Evolutionary conservation across 2,888 invertebrate species (phyloP).

Genomic region (Aleiodes leptofemur): DNA sequence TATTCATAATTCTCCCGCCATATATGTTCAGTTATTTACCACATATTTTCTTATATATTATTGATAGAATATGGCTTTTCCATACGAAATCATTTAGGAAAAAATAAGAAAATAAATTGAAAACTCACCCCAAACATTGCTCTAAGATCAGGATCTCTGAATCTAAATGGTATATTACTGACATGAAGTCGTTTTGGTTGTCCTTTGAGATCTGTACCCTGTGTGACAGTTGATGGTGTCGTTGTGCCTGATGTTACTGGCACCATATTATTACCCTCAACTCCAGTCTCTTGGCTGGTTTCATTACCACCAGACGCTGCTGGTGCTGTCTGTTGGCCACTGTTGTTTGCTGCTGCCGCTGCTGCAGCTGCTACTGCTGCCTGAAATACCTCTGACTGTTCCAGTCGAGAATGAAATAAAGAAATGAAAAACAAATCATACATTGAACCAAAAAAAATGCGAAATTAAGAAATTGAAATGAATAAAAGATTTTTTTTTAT

Average conservation of each 20-base stretch:
- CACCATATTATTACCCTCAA: conserved; percentile 77
- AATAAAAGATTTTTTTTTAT: too few relatives aligned
- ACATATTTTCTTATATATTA: too few relatives aligned
- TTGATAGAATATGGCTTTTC: too few relatives aligned
- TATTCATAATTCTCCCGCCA: too few relatives aligned
- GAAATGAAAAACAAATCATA: conserved; percentile 20
- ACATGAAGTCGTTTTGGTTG: conserved; percentile 98
- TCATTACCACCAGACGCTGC: conserved; percentile 66
- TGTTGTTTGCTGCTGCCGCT: conserved; percentile 76
- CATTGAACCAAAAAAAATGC: background rate
- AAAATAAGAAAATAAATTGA: background rate
- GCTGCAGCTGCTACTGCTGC: conserved; percentile 75
- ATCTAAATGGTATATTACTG: conserved; percentile 99
- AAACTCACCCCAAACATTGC: conserved; percentile 97
- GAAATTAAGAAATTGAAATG: background rate
- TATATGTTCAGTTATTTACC: too few relatives aligned
- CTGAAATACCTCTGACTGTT: conserved; percentile 79
- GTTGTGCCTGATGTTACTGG: conserved; percentile 75
- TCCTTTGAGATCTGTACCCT: conserved; percentile 79
- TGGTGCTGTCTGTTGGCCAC: conserved; percentile 72
- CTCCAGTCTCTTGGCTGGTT: conserved; percentile 66
- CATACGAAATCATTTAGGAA: background rate
- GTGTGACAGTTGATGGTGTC: conserved; percentile 77
- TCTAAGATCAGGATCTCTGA: conserved; percentile 98
- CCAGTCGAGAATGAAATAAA: conserved; percentile 6